A percentile compares a stretch with the other conserved stretches of the same genome.
Conservation (phyloP, 2,113 vertebrate species). For the Gasterosteus nipponicus region DNA sequence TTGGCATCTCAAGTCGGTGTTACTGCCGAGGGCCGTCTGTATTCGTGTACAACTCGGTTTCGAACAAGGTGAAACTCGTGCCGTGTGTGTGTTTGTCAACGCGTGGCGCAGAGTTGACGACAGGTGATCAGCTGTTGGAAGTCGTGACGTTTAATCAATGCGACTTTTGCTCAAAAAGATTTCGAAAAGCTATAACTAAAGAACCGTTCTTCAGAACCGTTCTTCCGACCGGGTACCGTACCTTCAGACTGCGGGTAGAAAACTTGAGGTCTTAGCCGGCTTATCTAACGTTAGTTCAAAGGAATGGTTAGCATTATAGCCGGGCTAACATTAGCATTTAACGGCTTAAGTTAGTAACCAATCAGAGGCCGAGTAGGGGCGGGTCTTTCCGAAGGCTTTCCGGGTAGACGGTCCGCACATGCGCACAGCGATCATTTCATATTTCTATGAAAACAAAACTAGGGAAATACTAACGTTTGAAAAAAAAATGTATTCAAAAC, state of each 20-base stretch:
- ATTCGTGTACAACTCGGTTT: constrained; percentile 10
- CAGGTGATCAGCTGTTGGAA: constrained; percentile 54
- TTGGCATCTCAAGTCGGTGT: constrained; percentile 63
- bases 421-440: background rate
- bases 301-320: background rate
- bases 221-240: background rate
- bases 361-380: background rate
- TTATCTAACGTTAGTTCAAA: background rate
- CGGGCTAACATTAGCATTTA: background rate
- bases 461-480: too few relatives aligned
- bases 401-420: background rate
- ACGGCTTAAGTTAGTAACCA: background rate
- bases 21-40: background rate
- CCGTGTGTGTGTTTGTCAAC: constrained; percentile 38
- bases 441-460: too few relatives aligned
- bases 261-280: background rate
- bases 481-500: too few relatives aligned
- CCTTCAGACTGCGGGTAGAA: background rate
- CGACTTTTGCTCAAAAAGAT: constrained; percentile 16
- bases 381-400: background rate
- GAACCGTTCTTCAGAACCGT: background rate
- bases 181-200: background rate
- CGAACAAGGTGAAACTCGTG: constrained; percentile 71
- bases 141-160: constrained; percentile 17
- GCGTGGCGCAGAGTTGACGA: constrained; percentile 52